phyloP scores from a whole-genome alignment of 2,888 invertebrate species.

The Chromoteleia sp. region DNA sequence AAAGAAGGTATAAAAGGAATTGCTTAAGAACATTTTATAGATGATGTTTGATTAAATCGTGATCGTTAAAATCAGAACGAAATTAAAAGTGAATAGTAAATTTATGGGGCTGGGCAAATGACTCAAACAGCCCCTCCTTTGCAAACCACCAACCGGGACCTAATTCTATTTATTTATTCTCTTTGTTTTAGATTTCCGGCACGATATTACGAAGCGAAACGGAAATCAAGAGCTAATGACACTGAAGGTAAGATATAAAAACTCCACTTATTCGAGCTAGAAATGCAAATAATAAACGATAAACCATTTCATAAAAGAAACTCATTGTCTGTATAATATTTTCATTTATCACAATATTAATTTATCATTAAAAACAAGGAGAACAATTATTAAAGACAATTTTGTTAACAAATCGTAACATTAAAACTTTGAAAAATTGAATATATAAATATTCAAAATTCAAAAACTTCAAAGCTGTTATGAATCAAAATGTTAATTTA shows the following conservation, averaged over 20 bases:
- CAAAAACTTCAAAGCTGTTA: too few relatives aligned
- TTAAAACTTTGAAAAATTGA: too few relatives aligned
- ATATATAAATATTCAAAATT: too few relatives aligned
- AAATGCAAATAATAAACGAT: constrained; percentile 31
- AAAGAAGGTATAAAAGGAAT: too few relatives aligned
- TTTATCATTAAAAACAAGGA: not conserved
- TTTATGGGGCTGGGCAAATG: constrained; percentile 34
- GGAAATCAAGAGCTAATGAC: constrained; percentile 53
- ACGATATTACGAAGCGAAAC: constrained; percentile 53
- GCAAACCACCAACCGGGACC: constrained; percentile 40
- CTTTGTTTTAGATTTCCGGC: constrained; percentile 64
- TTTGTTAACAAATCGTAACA: too few relatives aligned
- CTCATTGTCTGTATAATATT: not conserved
- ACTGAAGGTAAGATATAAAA: constrained; percentile 59
- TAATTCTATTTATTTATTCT: constrained; percentile 59
- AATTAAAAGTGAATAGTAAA: constrained; percentile 18
- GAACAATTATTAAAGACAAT: too few relatives aligned
- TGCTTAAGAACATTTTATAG: too few relatives aligned
- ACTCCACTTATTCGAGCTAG: constrained; percentile 22
- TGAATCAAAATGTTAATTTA: too few relatives aligned
- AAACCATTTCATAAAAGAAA: constrained; percentile 12
- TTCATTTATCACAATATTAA: constrained; percentile 5
- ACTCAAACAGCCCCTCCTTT: constrained; percentile 37
- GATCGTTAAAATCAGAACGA: constrained; percentile 5
- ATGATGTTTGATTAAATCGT: not conserved